These are phyloP conservation scores for Pogonocherus hispidulus DNA, from an alignment of 2,888 invertebrate species.

Conservation along the genomic window DNA sequence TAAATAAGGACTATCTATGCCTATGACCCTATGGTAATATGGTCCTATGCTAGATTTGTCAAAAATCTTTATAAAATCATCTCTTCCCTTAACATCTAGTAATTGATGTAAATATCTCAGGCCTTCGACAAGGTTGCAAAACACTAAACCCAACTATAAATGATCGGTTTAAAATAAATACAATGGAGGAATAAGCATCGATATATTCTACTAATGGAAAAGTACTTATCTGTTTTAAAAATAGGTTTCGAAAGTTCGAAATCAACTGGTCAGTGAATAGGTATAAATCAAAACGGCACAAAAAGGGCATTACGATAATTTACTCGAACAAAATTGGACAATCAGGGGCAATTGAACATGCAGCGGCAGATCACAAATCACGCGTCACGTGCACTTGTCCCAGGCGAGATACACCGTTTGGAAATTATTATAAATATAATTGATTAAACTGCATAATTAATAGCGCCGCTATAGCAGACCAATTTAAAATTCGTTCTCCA, in stretches of 20 bases:
- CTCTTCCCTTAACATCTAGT: too few species aligned
- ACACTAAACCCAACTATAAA: too few species aligned
- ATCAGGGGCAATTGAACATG: conserved; percentile 39
- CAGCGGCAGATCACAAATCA: conserved; percentile 53
- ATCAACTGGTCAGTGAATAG: not conserved
- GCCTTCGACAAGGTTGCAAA: too few species aligned
- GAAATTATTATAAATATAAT: conserved; percentile 64
- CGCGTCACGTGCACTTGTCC: conserved; percentile 61
- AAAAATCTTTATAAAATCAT: too few species aligned
- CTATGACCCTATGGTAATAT: too few species aligned
- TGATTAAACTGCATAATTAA: conserved; percentile 65
- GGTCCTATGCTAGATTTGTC: too few species aligned
- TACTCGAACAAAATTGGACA: conserved; percentile 39
- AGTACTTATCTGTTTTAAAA: not conserved
- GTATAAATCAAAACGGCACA: not conserved
- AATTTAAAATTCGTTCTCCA: conserved; percentile 63
- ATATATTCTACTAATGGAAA: too few species aligned
- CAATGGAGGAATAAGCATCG: too few species aligned
- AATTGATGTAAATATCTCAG: too few species aligned
- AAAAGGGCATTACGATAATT: conserved; percentile 29
- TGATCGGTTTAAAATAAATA: too few species aligned
- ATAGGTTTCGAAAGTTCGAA: not conserved
- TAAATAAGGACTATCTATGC: too few species aligned
- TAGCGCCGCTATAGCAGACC: conserved; percentile 58
- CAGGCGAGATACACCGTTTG: conserved; percentile 50